Percentiles rank a stretch among this genome's conserved stretches.
Evolutionary conservation across 2,888 invertebrate species (phyloP).

Genomic region (Coenonympha arcania): DNA sequence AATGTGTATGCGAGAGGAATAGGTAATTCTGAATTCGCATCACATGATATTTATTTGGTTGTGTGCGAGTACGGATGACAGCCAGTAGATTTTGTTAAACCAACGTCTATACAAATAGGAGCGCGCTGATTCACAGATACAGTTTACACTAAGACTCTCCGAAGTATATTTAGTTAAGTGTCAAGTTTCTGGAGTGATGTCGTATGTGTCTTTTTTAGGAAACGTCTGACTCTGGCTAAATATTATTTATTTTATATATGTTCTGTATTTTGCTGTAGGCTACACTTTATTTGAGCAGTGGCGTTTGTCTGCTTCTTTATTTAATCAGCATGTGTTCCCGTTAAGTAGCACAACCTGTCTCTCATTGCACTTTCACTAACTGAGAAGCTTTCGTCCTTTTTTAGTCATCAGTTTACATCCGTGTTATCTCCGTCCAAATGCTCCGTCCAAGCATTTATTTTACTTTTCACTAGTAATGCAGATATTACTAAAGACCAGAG

Average conservation of each 20-base stretch:
- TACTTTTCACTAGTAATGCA: too few relatives aligned
- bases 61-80: slow-evolving; percentile 20
- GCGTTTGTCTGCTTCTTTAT: neutral
- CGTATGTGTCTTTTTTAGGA: slow-evolving; percentile 10
- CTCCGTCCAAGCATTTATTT: too few relatives aligned
- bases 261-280: too few relatives aligned
- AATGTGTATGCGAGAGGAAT: slow-evolving; percentile 16
- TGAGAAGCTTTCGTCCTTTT: neutral
- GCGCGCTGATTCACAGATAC: slow-evolving; percentile 22
- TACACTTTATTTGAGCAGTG: neutral
- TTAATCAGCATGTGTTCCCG: neutral
- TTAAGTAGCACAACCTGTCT: neutral
- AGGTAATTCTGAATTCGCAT: slow-evolving; percentile 9
- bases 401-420: neutral
- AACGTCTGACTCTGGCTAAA: too few relatives aligned
- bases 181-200: slow-evolving; percentile 21
- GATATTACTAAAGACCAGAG: too few relatives aligned
- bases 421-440: too few relatives aligned
- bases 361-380: neutral
- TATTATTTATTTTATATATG: too few relatives aligned
- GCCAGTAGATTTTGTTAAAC: slow-evolving; percentile 21
- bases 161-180: slow-evolving; percentile 23
- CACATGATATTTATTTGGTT: slow-evolving; percentile 16
- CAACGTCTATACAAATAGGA: slow-evolving; percentile 20
- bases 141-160: slow-evolving; percentile 16